phyloP scores from a whole-genome alignment of 1,140 invertebrate species.

The Drosophila tristis region DNA sequence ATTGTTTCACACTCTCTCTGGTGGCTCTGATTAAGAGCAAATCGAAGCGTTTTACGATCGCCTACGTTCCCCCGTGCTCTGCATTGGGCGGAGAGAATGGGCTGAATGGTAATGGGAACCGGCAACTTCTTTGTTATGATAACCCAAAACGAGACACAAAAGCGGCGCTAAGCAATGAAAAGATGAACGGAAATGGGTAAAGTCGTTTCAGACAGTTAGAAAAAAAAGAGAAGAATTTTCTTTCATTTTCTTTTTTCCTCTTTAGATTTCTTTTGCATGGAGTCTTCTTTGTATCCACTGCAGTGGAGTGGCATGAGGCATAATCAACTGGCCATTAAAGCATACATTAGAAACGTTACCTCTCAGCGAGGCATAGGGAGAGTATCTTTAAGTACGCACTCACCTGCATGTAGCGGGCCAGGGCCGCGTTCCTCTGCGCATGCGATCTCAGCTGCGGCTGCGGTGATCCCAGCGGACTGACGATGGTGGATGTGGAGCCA shows the following conservation, averaged over 20 bases:
- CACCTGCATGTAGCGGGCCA: slow-evolving; percentile 81
- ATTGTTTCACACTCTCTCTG: slow-evolving; percentile 65
- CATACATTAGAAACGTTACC: slow-evolving; percentile 47
- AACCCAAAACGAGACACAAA: slow-evolving; percentile 51
- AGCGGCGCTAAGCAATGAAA: slow-evolving; percentile 57
- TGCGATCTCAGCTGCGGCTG: slow-evolving; percentile 82
- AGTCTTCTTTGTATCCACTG: slow-evolving; percentile 20
- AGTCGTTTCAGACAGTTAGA: slow-evolving; percentile 46
- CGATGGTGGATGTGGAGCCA: slow-evolving; percentile 83
- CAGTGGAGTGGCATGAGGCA: slow-evolving; percentile 10
- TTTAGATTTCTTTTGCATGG: slow-evolving; percentile 34
- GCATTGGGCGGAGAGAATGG: too few species aligned
- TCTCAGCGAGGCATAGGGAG: neutral
- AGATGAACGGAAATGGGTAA: slow-evolving; percentile 71
- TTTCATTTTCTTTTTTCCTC: slow-evolving; percentile 49
- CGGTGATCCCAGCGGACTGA: slow-evolving; percentile 81
- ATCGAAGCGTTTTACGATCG: slow-evolving; percentile 61
- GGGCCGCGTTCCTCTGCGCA: slow-evolving; percentile 76
- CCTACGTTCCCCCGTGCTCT: neutral
- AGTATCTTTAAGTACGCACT: slow-evolving; percentile 60
- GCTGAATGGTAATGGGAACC: neutral
- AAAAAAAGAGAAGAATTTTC: slow-evolving; percentile 21
- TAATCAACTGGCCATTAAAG: slow-evolving; percentile 77
- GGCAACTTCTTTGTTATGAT: slow-evolving; percentile 18
- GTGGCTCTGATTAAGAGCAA: slow-evolving; percentile 61